These are phyloP conservation scores for Hirtodrosophila duncani DNA, from an alignment of 2,888 invertebrate species.

Conservation along the genomic window DNA sequence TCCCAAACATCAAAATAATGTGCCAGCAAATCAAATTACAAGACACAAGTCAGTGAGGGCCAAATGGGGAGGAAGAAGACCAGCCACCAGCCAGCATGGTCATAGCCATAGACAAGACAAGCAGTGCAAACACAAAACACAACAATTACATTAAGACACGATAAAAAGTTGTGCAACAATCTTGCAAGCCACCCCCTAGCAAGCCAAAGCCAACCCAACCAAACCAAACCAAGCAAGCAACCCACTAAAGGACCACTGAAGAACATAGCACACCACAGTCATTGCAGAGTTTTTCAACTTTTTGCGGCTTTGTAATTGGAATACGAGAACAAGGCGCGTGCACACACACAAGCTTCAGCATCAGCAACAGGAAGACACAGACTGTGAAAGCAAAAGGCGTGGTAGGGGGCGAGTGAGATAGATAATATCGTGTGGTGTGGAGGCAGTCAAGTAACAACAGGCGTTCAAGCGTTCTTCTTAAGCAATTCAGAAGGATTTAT, in stretches of 20 bases:
- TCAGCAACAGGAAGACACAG: conserved; percentile 37
- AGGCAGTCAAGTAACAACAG: conserved; percentile 23
- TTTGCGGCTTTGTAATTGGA: conserved; percentile 73
- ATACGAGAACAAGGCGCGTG: conserved; percentile 54
- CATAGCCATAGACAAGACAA: conserved; percentile 9
- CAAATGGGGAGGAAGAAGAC: not conserved
- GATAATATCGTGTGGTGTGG: no score
- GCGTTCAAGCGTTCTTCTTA: conserved; percentile 66
- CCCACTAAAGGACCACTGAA: conserved; percentile 12
- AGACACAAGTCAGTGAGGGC: conserved; percentile 32
- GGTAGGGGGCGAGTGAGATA: not conserved
- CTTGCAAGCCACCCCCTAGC: conserved; percentile 25
- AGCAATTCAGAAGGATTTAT: conserved; percentile 71
- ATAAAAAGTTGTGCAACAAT: conserved; percentile 70
- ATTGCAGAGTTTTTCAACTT: conserved; percentile 70
- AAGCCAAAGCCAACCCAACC: conserved; percentile 3
- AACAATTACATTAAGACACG: conserved; percentile 73
- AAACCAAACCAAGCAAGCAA: not conserved
- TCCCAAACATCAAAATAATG: conserved; percentile 71
- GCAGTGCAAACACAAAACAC: conserved; percentile 51
- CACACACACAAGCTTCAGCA: conserved; percentile 41
- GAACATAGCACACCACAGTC: conserved; percentile 53
- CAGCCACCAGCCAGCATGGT: conserved; percentile 1
- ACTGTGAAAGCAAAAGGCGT: not conserved
- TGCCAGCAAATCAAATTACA: conserved; percentile 69